Evolutionary conservation across 2,888 invertebrate genomes (phyloP).

Genomic region (Acrobasis repandana): DNA sequence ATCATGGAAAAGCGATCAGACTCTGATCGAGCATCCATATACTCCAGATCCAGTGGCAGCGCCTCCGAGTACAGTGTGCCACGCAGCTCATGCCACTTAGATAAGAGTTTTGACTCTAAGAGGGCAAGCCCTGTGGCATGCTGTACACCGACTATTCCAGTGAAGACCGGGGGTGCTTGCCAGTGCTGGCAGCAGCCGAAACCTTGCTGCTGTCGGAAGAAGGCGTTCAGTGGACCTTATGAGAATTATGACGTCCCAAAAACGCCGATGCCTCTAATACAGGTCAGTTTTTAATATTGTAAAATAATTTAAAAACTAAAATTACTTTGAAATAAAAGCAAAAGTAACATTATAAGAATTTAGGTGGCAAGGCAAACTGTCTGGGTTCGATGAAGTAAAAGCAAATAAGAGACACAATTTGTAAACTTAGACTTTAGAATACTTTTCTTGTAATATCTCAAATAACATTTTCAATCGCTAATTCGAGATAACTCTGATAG

Average conservation of each 20-base stretch:
- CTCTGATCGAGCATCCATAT: conserved; percentile 85
- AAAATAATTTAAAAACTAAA: too few relatives aligned
- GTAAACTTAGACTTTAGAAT: too few relatives aligned
- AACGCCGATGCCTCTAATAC: conserved; percentile 82
- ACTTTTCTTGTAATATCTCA: too few relatives aligned
- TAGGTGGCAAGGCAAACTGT: too few relatives aligned
- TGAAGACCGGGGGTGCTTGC: conserved; percentile 67
- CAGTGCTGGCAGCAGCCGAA: conserved; percentile 72
- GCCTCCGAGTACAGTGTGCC: conserved; percentile 86
- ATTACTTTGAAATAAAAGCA: too few relatives aligned
- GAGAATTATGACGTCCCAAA: conserved; percentile 93
- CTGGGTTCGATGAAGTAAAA: too few relatives aligned
- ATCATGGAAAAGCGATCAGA: conserved; percentile 74
- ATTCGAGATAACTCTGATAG: too few relatives aligned
- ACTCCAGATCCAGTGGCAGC: conserved; percentile 85
- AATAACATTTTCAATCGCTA: too few relatives aligned
- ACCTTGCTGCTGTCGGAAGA: conserved; percentile 69
- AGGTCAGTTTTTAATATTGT: conserved; percentile 45
- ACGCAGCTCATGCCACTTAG: conserved; percentile 65
- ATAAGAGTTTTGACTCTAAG: conserved; percentile 79
- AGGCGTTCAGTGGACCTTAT: conserved; percentile 83
- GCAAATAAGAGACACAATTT: too few relatives aligned
- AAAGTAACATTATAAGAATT: too few relatives aligned
- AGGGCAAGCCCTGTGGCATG: conserved; percentile 68
- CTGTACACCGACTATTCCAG: conserved; percentile 84